Conservation (phyloP, 2,113 vertebrate genomes). For the Hemibagrus wyckioides region DNA sequence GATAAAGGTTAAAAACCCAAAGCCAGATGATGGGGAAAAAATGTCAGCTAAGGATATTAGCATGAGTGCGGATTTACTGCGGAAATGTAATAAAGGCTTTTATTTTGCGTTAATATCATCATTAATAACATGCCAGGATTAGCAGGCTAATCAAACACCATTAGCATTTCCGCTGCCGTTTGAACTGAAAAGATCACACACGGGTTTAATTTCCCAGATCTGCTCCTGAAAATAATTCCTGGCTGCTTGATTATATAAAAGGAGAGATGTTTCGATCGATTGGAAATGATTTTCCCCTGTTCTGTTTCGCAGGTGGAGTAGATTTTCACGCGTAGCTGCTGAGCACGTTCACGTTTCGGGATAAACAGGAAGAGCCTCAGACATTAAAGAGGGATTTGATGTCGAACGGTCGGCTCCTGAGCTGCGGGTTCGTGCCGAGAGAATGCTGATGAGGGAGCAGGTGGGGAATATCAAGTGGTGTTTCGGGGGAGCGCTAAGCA, state of each 20-base stretch:
- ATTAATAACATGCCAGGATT: background rate
- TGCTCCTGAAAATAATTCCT: background rate
- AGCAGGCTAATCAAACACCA: background rate
- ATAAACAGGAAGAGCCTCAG: background rate
- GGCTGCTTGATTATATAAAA: background rate
- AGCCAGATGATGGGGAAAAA: too few relatives aligned
- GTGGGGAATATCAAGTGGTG: constrained; percentile 2
- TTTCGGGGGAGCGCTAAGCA: constrained; percentile 25
- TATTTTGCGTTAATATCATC: background rate
- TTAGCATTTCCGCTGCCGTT: background rate
- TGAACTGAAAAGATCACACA: background rate
- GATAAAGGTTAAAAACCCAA: background rate
- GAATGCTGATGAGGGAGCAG: constrained; percentile 31
- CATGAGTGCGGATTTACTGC: background rate
- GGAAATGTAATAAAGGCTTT: background rate
- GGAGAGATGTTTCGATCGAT: too few relatives aligned
- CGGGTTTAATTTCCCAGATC: background rate
- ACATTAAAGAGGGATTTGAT: constrained; percentile 14
- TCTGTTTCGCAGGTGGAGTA: background rate
- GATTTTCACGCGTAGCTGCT: background rate
- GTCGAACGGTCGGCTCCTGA: constrained; percentile 5
- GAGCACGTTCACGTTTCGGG: background rate
- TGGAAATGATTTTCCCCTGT: background rate
- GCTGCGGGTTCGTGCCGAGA: background rate
- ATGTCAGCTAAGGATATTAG: too few relatives aligned